Percentiles rank a stretch among this genome's conserved stretches.
Conservation (phyloP, 2,888 invertebrate genomes). For the Epistrophe grossulariae region DNA sequence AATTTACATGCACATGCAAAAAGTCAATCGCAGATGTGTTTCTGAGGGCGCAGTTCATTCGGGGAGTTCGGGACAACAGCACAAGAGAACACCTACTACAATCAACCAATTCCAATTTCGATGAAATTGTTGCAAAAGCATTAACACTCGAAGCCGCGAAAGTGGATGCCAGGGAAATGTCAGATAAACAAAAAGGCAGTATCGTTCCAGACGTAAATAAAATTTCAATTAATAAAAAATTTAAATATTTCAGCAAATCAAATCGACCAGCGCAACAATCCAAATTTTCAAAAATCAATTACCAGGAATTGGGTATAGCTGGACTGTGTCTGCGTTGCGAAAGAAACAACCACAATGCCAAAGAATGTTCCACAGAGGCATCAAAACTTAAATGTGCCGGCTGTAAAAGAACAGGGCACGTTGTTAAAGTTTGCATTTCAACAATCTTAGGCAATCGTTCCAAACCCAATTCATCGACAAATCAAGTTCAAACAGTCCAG, state of each 20-base stretch:
- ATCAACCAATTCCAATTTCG: not conserved
- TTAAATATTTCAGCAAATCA: too few species aligned
- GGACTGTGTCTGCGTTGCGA: too few species aligned
- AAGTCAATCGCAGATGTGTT: slow-evolving; percentile 32
- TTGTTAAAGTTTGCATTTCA: slow-evolving; percentile 9
- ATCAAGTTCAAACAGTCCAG: not conserved
- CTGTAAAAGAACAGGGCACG: slow-evolving; percentile 15
- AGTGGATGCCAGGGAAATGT: slow-evolving; percentile 20
- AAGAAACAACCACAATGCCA: slow-evolving; percentile 5
- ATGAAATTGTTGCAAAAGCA: slow-evolving; percentile 22
- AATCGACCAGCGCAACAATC: too few species aligned
- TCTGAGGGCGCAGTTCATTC: slow-evolving; percentile 36
- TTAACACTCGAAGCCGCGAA: slow-evolving; percentile 52
- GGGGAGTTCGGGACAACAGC: not conserved
- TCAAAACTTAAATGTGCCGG: slow-evolving; percentile 14
- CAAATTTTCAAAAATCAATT: too few species aligned
- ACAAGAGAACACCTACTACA: not conserved
- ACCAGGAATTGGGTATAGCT: too few species aligned
- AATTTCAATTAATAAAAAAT: too few species aligned
- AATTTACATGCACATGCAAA: not conserved
- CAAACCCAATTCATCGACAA: slow-evolving; percentile 10
- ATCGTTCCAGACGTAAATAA: too few species aligned
- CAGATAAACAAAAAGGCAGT: slow-evolving; percentile 4
- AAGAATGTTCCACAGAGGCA: not conserved
- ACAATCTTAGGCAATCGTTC: slow-evolving; percentile 1